These are phyloP conservation scores for Palythoa grandis DNA, from an alignment of 92 coral and sea anemone species.

Conservation along the genomic window DNA sequence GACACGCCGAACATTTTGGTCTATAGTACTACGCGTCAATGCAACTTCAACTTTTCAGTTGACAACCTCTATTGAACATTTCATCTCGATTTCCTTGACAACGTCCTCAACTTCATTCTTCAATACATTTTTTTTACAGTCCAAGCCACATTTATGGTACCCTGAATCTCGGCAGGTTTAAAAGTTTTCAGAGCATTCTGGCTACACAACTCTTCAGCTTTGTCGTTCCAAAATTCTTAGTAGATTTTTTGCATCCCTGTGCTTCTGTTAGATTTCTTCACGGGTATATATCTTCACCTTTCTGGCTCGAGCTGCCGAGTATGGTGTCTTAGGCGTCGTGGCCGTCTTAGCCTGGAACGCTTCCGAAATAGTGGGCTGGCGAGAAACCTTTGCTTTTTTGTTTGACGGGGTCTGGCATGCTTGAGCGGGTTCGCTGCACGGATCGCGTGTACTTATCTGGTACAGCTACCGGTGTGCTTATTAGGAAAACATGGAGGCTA, in stretches of 20 bases:
- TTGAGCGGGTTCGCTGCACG: too few species aligned
- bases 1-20: slow-evolving; percentile 35
- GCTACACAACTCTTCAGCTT: slow-evolving; percentile 53
- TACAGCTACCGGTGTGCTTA: too few species aligned
- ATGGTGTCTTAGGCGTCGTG: background rate
- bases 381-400: too few species aligned
- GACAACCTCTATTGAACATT: slow-evolving; percentile 13
- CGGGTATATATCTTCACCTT: background rate
- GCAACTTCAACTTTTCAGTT: slow-evolving; percentile 16
- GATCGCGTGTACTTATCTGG: too few species aligned
- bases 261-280: slow-evolving; percentile 34
- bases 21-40: slow-evolving; percentile 27
- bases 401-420: too few species aligned
- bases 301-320: background rate
- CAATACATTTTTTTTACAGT: slow-evolving; percentile 36
- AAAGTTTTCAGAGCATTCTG: slow-evolving; percentile 30
- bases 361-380: slow-evolving; percentile 1
- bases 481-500: slow-evolving; percentile 56
- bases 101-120: slow-evolving; percentile 39
- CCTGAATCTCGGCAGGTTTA: slow-evolving; percentile 49
- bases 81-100: slow-evolving; percentile 30
- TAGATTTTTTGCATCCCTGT: slow-evolving; percentile 46
- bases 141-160: slow-evolving; percentile 55
- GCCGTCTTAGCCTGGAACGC: slow-evolving; percentile 4
- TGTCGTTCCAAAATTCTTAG: slow-evolving; percentile 44